Evolutionary conservation across 1,140 invertebrate species (phyloP).

Genomic region (Leptinotarsa texana): DNA sequence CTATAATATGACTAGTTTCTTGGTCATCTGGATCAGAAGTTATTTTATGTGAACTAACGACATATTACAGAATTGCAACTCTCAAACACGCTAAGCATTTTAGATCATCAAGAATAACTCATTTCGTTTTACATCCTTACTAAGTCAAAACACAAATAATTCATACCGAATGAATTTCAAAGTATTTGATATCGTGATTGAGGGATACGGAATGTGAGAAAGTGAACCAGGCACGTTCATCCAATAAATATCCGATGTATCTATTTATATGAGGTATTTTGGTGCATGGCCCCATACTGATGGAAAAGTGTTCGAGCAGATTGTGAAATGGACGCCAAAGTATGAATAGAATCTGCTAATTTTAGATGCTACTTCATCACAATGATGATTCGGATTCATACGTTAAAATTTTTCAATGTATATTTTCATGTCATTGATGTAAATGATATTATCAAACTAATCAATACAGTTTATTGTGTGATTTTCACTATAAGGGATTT

Average conservation of each 20-base stretch:
- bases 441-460: not conserved
- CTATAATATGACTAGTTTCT: too few relatives aligned
- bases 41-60: too few relatives aligned
- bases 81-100: too few relatives aligned
- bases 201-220: not conserved
- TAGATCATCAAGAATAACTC: too few relatives aligned
- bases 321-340: not conserved
- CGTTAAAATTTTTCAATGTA: not conserved
- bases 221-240: not conserved
- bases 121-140: not conserved
- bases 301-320: not conserved
- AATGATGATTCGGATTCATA: not conserved
- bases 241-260: not conserved
- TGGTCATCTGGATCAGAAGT: too few relatives aligned
- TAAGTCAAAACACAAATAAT: not conserved
- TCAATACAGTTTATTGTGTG: too few relatives aligned
- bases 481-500: too few relatives aligned
- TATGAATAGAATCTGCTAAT: conserved; percentile 6
- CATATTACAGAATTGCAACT: too few relatives aligned
- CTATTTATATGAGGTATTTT: conserved; percentile 1
- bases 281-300: not conserved
- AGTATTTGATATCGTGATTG: not conserved
- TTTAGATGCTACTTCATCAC: not conserved
- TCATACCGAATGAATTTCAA: not conserved
- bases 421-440: not conserved